Conservation (phyloP, 1,140 invertebrate genomes). For the Drosophila melanica region DNA sequence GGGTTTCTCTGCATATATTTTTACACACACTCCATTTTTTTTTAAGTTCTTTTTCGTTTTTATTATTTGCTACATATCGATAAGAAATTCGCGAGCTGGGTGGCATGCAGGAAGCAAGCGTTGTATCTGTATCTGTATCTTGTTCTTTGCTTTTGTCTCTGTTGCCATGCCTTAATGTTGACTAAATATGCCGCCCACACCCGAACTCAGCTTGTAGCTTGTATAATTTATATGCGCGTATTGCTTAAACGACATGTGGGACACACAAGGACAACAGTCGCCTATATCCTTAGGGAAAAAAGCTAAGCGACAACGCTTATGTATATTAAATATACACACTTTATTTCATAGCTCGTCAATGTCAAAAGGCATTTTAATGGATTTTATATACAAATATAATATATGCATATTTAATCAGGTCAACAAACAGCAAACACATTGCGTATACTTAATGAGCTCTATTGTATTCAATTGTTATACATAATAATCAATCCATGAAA, state of each 20-base stretch:
- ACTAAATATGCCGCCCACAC: conserved; percentile 57
- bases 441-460: conserved; percentile 41
- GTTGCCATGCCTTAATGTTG: conserved; percentile 47
- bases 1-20: conserved; percentile 1
- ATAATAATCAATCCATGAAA: not conserved
- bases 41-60: conserved; percentile 59
- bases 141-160: conserved; percentile 25
- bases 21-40: conserved; percentile 9
- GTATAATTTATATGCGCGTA: conserved; percentile 38
- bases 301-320: conserved; percentile 16
- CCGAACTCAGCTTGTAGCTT: no score
- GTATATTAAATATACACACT: conserved; percentile 27
- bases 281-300: not conserved
- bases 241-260: conserved; percentile 41
- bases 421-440: not conserved
- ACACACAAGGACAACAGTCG: conserved; percentile 16
- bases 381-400: conserved; percentile 54
- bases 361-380: conserved; percentile 69
- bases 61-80: conserved; percentile 79
- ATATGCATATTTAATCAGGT: conserved; percentile 39
- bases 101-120: not conserved
- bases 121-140: conserved; percentile 11
- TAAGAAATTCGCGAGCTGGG: conserved; percentile 33
- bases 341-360: conserved; percentile 64
- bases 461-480: conserved; percentile 18